Evolutionary conservation across 30 jellyfish, hydroid and myxozoan species (phyloP).

Genomic region (Aurelia coerulea): DNA sequence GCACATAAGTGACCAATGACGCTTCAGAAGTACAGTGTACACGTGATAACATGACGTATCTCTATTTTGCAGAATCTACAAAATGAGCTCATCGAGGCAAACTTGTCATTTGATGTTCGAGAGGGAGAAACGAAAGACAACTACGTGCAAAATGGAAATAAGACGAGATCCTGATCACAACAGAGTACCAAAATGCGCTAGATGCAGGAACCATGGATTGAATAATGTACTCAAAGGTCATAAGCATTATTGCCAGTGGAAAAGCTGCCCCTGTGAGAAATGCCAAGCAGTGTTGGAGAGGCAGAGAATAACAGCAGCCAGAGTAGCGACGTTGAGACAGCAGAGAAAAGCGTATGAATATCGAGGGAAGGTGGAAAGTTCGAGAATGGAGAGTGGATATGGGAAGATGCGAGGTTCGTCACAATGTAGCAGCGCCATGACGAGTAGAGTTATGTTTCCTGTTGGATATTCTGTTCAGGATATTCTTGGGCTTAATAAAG

Average conservation of each 20-base stretch:
- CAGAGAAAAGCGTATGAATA: constrained; percentile 56
- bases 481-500: constrained; percentile 36
- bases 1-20: no score
- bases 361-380: constrained; percentile 4
- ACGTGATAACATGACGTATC: neutral
- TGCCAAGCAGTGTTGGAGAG: constrained; percentile 67
- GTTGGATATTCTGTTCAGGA: constrained; percentile 53
- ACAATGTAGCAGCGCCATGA: constrained; percentile 6
- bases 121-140: neutral
- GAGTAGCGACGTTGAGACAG: constrained; percentile 74
- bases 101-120: constrained; percentile 8
- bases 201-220: constrained; percentile 67
- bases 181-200: constrained; percentile 75
- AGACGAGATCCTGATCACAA: constrained; percentile 39
- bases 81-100: constrained; percentile 22
- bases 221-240: constrained; percentile 66
- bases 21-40: no score
- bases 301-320: constrained; percentile 70
- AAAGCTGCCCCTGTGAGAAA: constrained; percentile 62
- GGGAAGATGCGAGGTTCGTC: neutral
- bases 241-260: constrained; percentile 75
- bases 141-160: constrained; percentile 13
- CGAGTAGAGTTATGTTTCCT: constrained; percentile 36
- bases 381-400: neutral
- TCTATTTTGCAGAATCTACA: neutral